Base-by-base conservation (phyloP, 2,888 invertebrate genomes). In the Sepiola atlantica region DNA sequence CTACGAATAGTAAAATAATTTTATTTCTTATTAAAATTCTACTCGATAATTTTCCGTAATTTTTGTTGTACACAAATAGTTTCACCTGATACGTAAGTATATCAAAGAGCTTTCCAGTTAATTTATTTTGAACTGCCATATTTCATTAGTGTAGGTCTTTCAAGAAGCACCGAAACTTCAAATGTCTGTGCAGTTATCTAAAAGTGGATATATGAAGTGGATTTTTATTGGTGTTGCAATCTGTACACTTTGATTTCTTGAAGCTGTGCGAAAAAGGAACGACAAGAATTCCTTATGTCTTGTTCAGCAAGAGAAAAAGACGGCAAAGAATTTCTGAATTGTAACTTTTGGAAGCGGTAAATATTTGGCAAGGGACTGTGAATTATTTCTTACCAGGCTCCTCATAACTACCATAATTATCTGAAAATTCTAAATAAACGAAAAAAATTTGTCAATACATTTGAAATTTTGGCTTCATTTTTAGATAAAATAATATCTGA, bases 401-500 rank as follows among this genome's bases (percentile, higher is more conserved):
- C 32, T 77, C 77, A 77, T 77, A 77, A 77, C 77, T 77, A 77
- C n/a, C 77, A 77, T 77, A 77, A 77, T n/a, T 77, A 77, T 32
- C 77, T 32, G 32, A 14, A 77, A 18, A 32, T 77, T 77, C 77
- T 77, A 77, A 77, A 77, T 12, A 77, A 77, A 77, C n/a, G n/a
- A 90, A 35, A 35, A 90, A 94, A 54, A 2, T 35, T 77, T 24
- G 77, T 61, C 77, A 77, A n/a, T 77, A n/a, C 12, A 77, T 77
- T 77, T n/a, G 32, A 12, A 12, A 77, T 14, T n/a, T n/a, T 16
- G n/a, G n/a, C 16, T 3, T 16, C 18, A 14, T n/a, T 77, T 77
- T 77, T 77, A n/a, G 16, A 77, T 77, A n/a, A 77, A 4, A 45
- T 4, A 45, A 77, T 77, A 10, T n/a, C n/a, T 32, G 14, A 77